Base-by-base conservation (phyloP, 1,140 invertebrate species). In the Micrasema longulum region DNA sequence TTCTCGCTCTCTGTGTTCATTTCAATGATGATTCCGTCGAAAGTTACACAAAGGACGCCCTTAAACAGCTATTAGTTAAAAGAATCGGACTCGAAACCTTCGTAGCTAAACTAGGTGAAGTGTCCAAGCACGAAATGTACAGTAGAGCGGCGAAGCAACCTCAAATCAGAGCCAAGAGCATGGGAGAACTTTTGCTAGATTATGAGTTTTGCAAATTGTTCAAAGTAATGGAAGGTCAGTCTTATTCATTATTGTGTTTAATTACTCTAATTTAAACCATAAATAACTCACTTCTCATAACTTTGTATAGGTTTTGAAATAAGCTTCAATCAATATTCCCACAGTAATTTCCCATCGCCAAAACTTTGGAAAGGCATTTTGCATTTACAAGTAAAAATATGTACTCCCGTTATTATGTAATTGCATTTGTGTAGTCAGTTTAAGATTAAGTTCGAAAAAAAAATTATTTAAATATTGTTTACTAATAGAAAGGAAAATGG, bases 141-240 rank as follows among this genome's bases (percentile, higher is more conserved):
- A 94, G 92, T 31, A 89, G 91, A 79, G 95, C 97, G 26, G 90
- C 94, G 1, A 98, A 99, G 83, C 95, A 96, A 80, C 97, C 97
- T 1, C 95, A 99, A 81, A 88, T 95, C 3, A 87, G 89, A 36
- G 91, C 90, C 11, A 93, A 91, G 79, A 84, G 90, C 72, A 85
- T 94, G 5, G 85, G 84, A 10, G 95, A 98, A 75, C 86, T 99
- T 16, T 84, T 98, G 22, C 88, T 99, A 60, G 98, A 99, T 82
- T 96, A 96, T 82, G 95, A 98, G 82, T 99, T 99, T 85, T 97
- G 95, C 78, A 91, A 91, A 78, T 83, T 98, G 10, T 95, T 94
- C 76, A 95, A 95, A 85, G 87, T 86, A 9, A 80, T 93, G 22
- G 92, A 95, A 87, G 86, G 90, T 91, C 76, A 80, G 79, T 82